Conservation (phyloP, 2,888 invertebrate genomes). For the Ormyrus pomaceus region DNA sequence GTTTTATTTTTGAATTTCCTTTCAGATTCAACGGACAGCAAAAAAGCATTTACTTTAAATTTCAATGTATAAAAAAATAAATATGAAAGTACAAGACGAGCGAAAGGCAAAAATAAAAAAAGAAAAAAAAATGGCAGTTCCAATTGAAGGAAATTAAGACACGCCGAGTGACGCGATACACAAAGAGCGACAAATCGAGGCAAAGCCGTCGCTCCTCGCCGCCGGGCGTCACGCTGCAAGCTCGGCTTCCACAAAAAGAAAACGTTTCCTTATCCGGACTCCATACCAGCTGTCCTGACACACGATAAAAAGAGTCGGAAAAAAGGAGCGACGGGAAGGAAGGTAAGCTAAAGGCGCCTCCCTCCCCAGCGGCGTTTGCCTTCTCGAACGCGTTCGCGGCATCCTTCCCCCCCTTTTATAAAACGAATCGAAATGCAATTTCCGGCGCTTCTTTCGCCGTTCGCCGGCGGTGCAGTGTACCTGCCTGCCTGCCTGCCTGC, state of each 20-base stretch:
- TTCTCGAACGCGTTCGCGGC: constrained; percentile 11
- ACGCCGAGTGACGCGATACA: neutral
- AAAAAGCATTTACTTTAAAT: too few relatives aligned
- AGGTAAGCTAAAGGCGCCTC: neutral
- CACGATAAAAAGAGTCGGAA: neutral
- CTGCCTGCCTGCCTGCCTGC: neutral
- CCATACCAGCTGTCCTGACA: too few relatives aligned
- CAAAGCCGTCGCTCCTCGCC: neutral
- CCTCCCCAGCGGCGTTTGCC: neutral
- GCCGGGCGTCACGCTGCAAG: neutral
- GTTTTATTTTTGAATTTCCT: too few relatives aligned
- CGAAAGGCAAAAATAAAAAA: too few relatives aligned
- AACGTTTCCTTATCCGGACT: constrained; percentile 25
- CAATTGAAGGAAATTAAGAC: neutral
- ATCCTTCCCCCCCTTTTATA: constrained; percentile 56
- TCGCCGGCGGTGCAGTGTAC: too few relatives aligned
- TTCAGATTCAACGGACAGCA: too few relatives aligned
- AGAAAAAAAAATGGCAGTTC: too few relatives aligned
- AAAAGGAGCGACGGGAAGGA: neutral
- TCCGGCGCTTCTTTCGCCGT: constrained; percentile 57
- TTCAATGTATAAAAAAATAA: too few relatives aligned
- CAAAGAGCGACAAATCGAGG: neutral
- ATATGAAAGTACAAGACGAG: too few relatives aligned
- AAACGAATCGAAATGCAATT: constrained; percentile 71
- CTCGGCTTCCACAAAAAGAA: neutral